Base-by-base conservation (phyloP, 2,113 vertebrate species). In the Percina caprodes region DNA sequence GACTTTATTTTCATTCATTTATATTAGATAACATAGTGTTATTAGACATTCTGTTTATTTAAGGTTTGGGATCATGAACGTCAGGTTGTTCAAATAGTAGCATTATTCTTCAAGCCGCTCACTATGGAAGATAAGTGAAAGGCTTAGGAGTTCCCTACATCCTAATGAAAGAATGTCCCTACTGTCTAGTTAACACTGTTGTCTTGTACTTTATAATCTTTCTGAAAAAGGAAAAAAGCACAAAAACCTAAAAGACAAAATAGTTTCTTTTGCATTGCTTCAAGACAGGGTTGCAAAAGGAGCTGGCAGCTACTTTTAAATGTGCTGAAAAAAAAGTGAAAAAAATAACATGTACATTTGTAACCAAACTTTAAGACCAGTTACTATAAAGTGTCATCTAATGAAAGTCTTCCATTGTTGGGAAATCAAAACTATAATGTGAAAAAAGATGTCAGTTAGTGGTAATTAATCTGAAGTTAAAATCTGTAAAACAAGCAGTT, bases 391-490 rank as follows among this genome's bases (percentile, higher is more conserved):
- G 19, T 63, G 71, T 63, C 63, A 61, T 69, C 70, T 59, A 62
- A 83, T 75, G 54, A 69, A 72, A 83, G 51, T 61, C 51, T 35
- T 67, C 23, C 30, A 13, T 21, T 14, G 70, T 59, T 79, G 60
- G 21, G 48, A 80, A 67, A 69, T n/a, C 61, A 69, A 81, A 66
- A 30, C 75, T 61, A 30, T 68, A 59, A 69, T 42, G 45, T 81
- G 46, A 86, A 78, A 42, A 75, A 69, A 84, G 46, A 48, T 85
- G 78, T 80, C 85, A 77, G 72, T 87, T 85, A 49, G 82, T 39
- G 63, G 78, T 80, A 80, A 91, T 92, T 89, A 84, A 89, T 78
- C 80, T 74, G 39, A 83, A 87, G 62, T 86, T 79, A 82, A 89
- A 77, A 88, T 87, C 88, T 89, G 74, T 82, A 88, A 86, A 87